These are phyloP conservation scores for Pelmatolapia mariae DNA, from an alignment of 2,113 vertebrate genomes.

Conservation along the genomic window DNA sequence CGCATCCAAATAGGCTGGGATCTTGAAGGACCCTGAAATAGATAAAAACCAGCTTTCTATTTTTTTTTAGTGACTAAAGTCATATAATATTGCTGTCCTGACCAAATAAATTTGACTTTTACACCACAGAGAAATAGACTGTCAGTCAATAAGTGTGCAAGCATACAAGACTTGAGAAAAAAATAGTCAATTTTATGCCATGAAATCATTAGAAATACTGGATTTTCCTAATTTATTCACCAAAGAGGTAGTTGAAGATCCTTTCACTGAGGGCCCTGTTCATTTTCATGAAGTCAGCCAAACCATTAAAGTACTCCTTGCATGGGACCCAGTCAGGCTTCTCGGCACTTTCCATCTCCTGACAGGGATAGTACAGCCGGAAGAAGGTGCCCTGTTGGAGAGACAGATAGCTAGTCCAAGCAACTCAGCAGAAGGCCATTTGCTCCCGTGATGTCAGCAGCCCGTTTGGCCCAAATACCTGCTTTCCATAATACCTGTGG, in stretches of 20 bases:
- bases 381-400: slow-evolving; percentile 83
- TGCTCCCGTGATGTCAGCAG: neutral
- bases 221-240: slow-evolving; percentile 65
- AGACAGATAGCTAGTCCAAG: neutral
- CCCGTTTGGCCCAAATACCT: neutral
- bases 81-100: neutral
- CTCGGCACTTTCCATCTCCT: slow-evolving; percentile 37
- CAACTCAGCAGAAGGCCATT: neutral
- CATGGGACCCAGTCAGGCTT: slow-evolving; percentile 86
- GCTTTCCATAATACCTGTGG: neutral
- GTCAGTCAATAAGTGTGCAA: neutral
- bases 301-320: slow-evolving; percentile 85
- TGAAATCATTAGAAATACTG: neutral
- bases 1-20: slow-evolving; percentile 83
- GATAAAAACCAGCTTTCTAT: neutral
- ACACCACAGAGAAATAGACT: neutral
- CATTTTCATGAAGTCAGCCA: slow-evolving; percentile 85
- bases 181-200: neutral
- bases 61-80: neutral
- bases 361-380: slow-evolving; percentile 89
- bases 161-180: neutral
- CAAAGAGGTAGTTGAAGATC: slow-evolving; percentile 78
- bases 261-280: slow-evolving; percentile 73
- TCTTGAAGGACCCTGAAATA: slow-evolving; percentile 78
- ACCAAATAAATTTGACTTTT: neutral